These are phyloP conservation scores for Gonioctena quinquepunctata DNA, from an alignment of 1,140 invertebrate genomes.

Conservation along the genomic window DNA sequence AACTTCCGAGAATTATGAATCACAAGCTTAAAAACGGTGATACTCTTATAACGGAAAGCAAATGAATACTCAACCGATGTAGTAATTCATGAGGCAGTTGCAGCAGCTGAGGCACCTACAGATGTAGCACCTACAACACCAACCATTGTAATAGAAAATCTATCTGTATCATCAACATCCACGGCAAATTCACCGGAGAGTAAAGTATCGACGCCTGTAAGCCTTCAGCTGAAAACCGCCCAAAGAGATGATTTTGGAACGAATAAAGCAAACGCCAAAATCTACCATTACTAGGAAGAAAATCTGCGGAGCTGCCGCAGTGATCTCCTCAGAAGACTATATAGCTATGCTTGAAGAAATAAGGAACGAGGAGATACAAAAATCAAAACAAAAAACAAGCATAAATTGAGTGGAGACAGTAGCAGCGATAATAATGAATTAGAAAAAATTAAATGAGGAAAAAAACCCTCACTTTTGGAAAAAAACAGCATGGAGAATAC, in stretches of 20 bases:
- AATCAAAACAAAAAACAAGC: not conserved
- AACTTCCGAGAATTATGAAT: not conserved
- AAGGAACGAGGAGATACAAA: not conserved
- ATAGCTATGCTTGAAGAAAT: slow-evolving; percentile 5
- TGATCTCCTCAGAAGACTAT: slow-evolving; percentile 13
- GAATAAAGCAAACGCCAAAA: slow-evolving; percentile 16
- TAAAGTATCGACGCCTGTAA: not conserved
- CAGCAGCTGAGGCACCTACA: not conserved
- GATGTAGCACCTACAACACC: not conserved
- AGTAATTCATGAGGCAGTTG: not conserved
- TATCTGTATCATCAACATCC: not conserved
- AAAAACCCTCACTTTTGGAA: not conserved
- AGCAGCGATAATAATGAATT: not conserved
- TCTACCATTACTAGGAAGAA: not conserved
- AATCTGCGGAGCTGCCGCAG: slow-evolving; percentile 18
- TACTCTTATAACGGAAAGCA: not conserved
- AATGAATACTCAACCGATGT: too few relatives aligned
- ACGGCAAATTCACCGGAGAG: not conserved
- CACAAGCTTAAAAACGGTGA: slow-evolving; percentile 8
- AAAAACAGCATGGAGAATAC: not conserved
- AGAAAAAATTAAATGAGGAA: slow-evolving; percentile 9
- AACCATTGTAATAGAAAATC: not conserved
- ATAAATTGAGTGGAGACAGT: not conserved
- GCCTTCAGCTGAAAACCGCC: not conserved
- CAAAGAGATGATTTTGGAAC: slow-evolving; percentile 15